phyloP scores from a whole-genome alignment of 2,888 invertebrate species.

The Margaritifera margaritifera region DNA sequence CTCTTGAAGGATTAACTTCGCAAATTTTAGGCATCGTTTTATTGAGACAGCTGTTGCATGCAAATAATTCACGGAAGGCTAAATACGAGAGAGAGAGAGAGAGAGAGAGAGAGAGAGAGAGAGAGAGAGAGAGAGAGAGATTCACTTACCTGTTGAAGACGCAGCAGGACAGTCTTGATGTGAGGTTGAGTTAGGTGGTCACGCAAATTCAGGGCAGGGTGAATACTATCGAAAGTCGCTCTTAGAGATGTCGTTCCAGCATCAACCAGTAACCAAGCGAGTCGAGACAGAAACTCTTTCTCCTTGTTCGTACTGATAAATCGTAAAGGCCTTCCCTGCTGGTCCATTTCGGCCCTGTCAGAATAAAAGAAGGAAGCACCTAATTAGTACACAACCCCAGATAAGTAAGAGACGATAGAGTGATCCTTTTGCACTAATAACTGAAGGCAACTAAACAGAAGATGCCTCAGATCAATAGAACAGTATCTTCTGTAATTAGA shows the following conservation, averaged over 20 bases:
- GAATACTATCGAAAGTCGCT: conserved; percentile 57
- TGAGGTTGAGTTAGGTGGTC: conserved; percentile 56
- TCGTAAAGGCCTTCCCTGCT: conserved; percentile 33
- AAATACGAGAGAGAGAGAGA: conserved; percentile 3
- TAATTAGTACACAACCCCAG: not conserved
- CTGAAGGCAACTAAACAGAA: too few relatives aligned
- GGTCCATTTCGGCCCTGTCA: conserved; percentile 51
- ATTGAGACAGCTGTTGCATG: too few relatives aligned
- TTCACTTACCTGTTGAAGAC: conserved; percentile 34
- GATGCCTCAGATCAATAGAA: too few relatives aligned
- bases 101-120: conserved; percentile 8
- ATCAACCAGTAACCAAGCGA: conserved; percentile 61
- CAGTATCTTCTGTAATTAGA: too few relatives aligned
- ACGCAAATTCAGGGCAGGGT: conserved; percentile 53
- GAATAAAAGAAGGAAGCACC: not conserved
- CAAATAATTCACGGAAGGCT: too few relatives aligned
- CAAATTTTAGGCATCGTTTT: too few relatives aligned
- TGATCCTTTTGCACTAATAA: too few relatives aligned
- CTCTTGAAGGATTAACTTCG: too few relatives aligned
- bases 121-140: conserved; percentile 1
- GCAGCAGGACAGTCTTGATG: conserved; percentile 47
- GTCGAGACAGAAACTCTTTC: conserved; percentile 53
- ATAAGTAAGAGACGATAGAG: not conserved
- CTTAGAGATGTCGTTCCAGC: conserved; percentile 55
- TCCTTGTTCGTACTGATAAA: conserved; percentile 47